phyloP scores from a whole-genome alignment of 2,888 invertebrate genomes.

The Nephrotoma flavescens region DNA sequence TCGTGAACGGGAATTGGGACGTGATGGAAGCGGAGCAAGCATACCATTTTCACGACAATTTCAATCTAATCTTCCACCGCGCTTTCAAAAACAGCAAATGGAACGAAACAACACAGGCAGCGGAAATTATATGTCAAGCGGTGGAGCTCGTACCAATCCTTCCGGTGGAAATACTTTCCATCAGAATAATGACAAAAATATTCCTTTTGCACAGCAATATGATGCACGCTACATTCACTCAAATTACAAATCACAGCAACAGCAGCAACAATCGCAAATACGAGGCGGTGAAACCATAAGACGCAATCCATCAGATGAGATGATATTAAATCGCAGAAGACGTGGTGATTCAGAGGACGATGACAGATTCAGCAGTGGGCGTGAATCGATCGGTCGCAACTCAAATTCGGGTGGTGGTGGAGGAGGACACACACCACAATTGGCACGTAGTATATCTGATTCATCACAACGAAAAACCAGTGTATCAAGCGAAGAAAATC shows the following conservation, averaged over 20 bases:
- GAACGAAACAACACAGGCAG: conserved; percentile 21
- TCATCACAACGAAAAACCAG: conserved; percentile 33
- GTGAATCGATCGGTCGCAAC: conserved; percentile 14
- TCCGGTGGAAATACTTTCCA: conserved; percentile 15
- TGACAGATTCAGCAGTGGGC: conserved; percentile 16
- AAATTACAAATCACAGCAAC: conserved; percentile 12
- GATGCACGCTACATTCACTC: conserved; percentile 19
- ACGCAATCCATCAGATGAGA: conserved; percentile 15
- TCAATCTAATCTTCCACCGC: conserved; percentile 71
- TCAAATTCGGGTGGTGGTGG: conserved; percentile 11
- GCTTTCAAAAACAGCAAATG: conserved; percentile 64
- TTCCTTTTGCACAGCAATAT: conserved; percentile 21
- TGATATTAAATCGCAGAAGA: conserved; percentile 11
- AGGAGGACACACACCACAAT: conserved; percentile 16
- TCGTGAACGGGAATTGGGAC: conserved; percentile 17
- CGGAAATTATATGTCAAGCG: neutral
- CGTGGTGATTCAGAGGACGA: conserved; percentile 19
- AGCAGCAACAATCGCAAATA: conserved; percentile 8
- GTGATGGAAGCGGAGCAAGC: conserved; percentile 32
- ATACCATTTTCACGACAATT: conserved; percentile 53
- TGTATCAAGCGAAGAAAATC: conserved; percentile 18
- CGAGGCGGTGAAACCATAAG: conserved; percentile 10
- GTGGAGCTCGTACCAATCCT: neutral
- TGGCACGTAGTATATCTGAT: conserved; percentile 32
- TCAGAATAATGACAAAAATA: conserved; percentile 13